Evolutionary conservation across 2,113 vertebrate genomes (phyloP), one percentile per base, ranked within the genome.

Genomic region (Dipodomys spectabilis): DNA sequence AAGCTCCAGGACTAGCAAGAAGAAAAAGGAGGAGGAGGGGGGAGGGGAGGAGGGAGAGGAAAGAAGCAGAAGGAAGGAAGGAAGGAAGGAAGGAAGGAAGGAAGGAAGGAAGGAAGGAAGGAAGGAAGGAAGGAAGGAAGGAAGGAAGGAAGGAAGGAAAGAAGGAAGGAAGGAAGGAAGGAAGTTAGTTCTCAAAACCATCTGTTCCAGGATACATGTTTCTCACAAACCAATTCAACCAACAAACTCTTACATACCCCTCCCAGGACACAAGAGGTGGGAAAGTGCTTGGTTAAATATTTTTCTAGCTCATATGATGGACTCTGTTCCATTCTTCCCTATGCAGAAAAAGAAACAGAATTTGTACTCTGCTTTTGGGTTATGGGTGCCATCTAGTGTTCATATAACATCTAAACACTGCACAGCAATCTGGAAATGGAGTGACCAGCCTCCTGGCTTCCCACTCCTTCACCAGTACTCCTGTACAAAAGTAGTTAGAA

Each of bases 341-440:
- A 12, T 19, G 7, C 49, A 69, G 82, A 62, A 84, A 93, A 62
- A 49, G 9, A 8, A 65, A 22, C 11, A 6, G 23, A 32, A n/a
- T n/a, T 53, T 92, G 27, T 2, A 23, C 74, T 49, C 0, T 7
- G 28, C 75, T 83, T 65, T 64, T n/a, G 7, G 92, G 2, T 90
- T 74, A 0, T 4, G 45, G 5, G 57, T 82, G 93, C 98, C 98
- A 98, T 93, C 98, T 98, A 96, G 96, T 89, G 98, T 91, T 71
- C 35, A 28, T 12, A 2, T 1, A 0, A 57, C 64, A 22, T 65
- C 32, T 69, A 49, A 90, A 91, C 19, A 10, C 23, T 1, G 15
- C n/a, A 2, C 11, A 65, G 75, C 57, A 11, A n/a, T 7, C 11
- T 35, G 6, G 35, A 77, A 28, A 57, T 71, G 25, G 49, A 57